Conservation (phyloP, 2,888 invertebrate species). For the Adelognathus sp. region DNA sequence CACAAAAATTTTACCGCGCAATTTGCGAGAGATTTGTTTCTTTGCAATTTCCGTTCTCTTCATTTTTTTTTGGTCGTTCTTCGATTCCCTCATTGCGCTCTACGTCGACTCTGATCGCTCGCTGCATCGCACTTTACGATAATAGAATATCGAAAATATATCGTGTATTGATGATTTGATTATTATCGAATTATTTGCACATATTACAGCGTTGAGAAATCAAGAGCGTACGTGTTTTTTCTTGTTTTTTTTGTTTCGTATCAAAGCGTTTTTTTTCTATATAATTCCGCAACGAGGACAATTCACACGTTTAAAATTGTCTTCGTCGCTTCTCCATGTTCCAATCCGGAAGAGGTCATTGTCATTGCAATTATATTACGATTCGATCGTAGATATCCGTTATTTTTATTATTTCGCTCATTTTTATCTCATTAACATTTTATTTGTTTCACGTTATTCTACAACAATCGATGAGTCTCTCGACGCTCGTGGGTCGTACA, state of each 20-base stretch:
- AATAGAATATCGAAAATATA: slow-evolving; percentile 73
- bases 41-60: slow-evolving; percentile 26
- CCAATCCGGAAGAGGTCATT: slow-evolving; percentile 52
- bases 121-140: slow-evolving; percentile 63
- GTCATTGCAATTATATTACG: slow-evolving; percentile 48
- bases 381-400: slow-evolving; percentile 24
- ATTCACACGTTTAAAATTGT: slow-evolving; percentile 14
- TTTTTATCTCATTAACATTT: slow-evolving; percentile 11
- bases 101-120: slow-evolving; percentile 54
- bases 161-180: slow-evolving; percentile 69
- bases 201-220: slow-evolving; percentile 69
- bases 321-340: slow-evolving; percentile 1
- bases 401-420: background rate
- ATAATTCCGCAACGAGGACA: slow-evolving; percentile 34
- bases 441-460: background rate
- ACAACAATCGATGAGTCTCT: slow-evolving; percentile 23
- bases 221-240: slow-evolving; percentile 48
- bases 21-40: slow-evolving; percentile 28
- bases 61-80: background rate
- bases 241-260: slow-evolving; percentile 29
- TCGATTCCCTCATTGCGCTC: slow-evolving; percentile 63
- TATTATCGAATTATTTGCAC: slow-evolving; percentile 77
- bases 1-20: background rate
- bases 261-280: slow-evolving; percentile 33
- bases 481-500: slow-evolving; percentile 13